Conservation (phyloP, 2,888 invertebrate genomes). For the Leptopilina drosophilae region DNA sequence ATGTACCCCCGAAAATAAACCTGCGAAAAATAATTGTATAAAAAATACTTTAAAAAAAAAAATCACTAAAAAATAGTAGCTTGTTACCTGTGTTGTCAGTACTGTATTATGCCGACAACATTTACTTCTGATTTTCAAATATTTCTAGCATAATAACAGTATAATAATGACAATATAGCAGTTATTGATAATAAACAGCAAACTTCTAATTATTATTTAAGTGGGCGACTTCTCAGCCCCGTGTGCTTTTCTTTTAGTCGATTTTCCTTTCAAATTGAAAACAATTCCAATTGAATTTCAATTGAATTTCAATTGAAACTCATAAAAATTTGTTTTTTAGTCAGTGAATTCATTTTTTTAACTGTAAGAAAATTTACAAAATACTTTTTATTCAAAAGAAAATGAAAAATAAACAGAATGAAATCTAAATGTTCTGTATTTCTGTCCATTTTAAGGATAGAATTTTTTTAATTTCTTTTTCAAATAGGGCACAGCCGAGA, state of each 20-base stretch:
- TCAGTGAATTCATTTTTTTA: too few relatives aligned
- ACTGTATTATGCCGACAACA: neutral
- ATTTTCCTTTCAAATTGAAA: too few relatives aligned
- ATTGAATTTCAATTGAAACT: too few relatives aligned
- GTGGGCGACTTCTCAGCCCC: neutral
- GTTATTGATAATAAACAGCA: conserved; percentile 11
- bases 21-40: too few relatives aligned
- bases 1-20: too few relatives aligned
- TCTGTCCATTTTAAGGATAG: neutral
- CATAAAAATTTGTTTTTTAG: neutral
- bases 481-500: conserved; percentile 16
- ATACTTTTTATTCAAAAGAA: too few relatives aligned
- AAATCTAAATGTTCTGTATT: too few relatives aligned
- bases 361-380: too few relatives aligned
- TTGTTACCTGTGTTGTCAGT: neutral
- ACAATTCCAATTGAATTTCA: too few relatives aligned
- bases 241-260: neutral
- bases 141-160: conserved; percentile 28
- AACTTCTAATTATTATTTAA: conserved; percentile 13
- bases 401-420: too few relatives aligned
- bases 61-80: neutral
- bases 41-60: too few relatives aligned
- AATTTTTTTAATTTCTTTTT: neutral
- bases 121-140: conserved; percentile 9
- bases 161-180: neutral